Conservation (phyloP, 2,113 vertebrate species). For the Lasiurus borealis region DNA sequence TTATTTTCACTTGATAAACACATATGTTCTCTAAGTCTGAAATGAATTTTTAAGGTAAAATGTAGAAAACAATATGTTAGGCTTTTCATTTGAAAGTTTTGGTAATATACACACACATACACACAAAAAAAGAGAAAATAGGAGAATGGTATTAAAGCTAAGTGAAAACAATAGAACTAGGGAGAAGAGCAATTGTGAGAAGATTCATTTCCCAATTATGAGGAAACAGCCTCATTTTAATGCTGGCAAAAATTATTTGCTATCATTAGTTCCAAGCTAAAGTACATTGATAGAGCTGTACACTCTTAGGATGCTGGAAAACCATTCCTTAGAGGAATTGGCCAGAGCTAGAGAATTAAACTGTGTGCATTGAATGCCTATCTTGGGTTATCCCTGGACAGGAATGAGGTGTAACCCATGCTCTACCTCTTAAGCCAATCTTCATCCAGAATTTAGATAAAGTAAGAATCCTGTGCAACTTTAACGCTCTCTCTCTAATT, state of each 20-base stretch:
- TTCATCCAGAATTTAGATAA: not conserved
- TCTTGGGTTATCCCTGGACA: not conserved
- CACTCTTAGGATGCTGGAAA: not conserved
- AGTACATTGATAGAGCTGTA: not conserved
- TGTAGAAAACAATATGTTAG: conserved; percentile 34
- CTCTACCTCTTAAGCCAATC: not conserved
- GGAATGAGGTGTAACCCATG: no score
- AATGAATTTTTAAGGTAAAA: conserved; percentile 57
- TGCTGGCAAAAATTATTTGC: not conserved
- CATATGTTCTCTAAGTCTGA: not conserved
- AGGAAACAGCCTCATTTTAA: conserved; percentile 21
- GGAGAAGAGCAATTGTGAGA: not conserved
- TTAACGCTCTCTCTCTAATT: not conserved
- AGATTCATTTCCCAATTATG: conserved; percentile 20
- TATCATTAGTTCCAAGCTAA: conserved; percentile 17
- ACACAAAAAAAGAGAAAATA: not conserved
- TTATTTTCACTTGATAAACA: conserved; percentile 53
- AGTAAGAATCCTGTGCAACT: not conserved
- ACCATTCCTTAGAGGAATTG: not conserved
- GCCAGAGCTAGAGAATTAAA: not conserved
- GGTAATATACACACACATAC: not conserved
- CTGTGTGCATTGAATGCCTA: not conserved
- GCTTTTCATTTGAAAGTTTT: conserved; percentile 53
- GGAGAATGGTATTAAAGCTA: not conserved
- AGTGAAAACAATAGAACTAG: not conserved